Evolutionary conservation across 1,140 invertebrate species (phyloP), one percentile per base, ranked within the genome.

Genomic region (Matsumurasca onukii): DNA sequence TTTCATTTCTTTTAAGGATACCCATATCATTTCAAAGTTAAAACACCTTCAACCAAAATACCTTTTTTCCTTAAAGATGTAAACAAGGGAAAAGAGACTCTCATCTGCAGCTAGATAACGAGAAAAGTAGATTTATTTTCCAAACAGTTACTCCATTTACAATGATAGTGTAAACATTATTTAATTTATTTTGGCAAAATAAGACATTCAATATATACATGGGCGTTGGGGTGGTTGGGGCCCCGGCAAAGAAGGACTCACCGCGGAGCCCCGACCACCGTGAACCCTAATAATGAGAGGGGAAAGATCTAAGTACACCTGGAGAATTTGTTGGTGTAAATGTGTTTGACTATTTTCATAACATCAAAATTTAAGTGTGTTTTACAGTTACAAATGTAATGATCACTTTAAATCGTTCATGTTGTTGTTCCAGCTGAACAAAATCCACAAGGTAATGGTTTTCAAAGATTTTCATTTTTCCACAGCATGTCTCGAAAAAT

Each of bases 41-140:
- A n/a, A n/a, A n/a, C n/a, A n/a, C n/a, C n/a, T n/a, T n/a, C n/a
- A n/a, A n/a, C n/a, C n/a, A n/a, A n/a, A n/a, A n/a, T n/a, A n/a
- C n/a, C n/a, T 45, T 45, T 12, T 45, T 45, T 45, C n/a, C 39
- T 12, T 45, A 12, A 22, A 51, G 49, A 51, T 12, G n/a, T 51
- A 3, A n/a, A n/a, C n/a, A 9, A 51, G 49, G 49, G 49, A 51
- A 59, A 59, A 59, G 30, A 59, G 55, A 5, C 55, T 27, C 15
- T 27, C 25, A 27, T 59, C 55, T 59, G 55, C 55, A 59, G 22
- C 55, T 59, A 27, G 55, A 27, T 59, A 59, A 59, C 55, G 55
- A 27, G 15, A 59, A 25, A 59, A 59, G 25, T 22, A 13, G 30
- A 59, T 59, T 59, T 59, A 22, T 22, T 59, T 25, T 59, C 3